Base-by-base conservation (phyloP, 2,113 vertebrate species). In the Neodontobutis hainanensis region DNA sequence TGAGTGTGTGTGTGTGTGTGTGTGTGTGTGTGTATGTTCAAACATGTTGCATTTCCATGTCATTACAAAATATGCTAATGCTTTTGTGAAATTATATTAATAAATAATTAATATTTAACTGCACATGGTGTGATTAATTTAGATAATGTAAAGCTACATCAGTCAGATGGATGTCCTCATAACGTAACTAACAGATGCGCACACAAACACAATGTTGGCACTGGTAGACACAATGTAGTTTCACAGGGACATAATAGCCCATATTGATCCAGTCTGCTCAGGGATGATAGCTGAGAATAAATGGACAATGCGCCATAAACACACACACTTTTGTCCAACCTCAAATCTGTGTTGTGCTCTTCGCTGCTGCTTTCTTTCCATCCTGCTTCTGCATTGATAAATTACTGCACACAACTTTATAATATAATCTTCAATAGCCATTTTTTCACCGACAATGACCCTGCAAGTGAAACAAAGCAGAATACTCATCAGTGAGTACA, bases 221-320 rank as follows among this genome's bases (percentile, higher is more conserved):
- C 19, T 48, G 34, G 61, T 50, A 75, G 57, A 74, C 57, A 44
- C 40, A 3, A 15, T 73, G 75, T 55, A 79, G 81, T 81, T 71
- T 83, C 61, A 38, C 46, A 6, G 56, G 65, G 51, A 75, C 50
- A 83, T 73, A 83, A 81, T 70, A 68, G 75, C 52, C 48, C 73
- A 71, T 77, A 82, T 77, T 83, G 75, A 85, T 77, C 27, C 55
- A 51, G 73, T 68, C 77, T 77, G 49, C 19, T 4, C 64, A 42
- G 57, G 61, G 64, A 74, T 69, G 68, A 74, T 75, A 74, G 65
- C 50, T 56, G 35, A 62, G 60, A 77, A 70, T 49, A 74, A 82
- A 78, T 78, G 50, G 72, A 78, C 77, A 68, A 80, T 61, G 57
- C 49, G 32, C 16, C 11, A 52, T 70, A 51, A 55, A 48, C 56